Conservation (phyloP, 1,140 invertebrate species). For the Panulirus ornatus region DNA sequence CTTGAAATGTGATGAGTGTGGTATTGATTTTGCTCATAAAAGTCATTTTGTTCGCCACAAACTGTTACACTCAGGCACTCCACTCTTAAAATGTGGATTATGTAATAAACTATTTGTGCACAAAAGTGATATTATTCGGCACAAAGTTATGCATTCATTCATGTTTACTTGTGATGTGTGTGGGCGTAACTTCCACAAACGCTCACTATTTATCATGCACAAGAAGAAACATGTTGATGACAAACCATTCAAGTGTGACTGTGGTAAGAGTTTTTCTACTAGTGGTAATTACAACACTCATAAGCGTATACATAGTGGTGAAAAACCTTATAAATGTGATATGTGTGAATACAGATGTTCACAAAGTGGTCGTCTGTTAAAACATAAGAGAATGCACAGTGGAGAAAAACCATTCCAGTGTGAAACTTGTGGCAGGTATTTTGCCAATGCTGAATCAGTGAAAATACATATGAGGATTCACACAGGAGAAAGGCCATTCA, state of each 20-base stretch:
- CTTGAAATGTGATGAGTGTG: constrained; percentile 83
- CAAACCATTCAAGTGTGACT: constrained; percentile 78
- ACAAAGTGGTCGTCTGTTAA: constrained; percentile 75
- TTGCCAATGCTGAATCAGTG: constrained; percentile 76
- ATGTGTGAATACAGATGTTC: constrained; percentile 83
- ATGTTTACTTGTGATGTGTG: constrained; percentile 97
- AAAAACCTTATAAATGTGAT: constrained; percentile 97
- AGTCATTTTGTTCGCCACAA: constrained; percentile 83
- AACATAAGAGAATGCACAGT: constrained; percentile 76
- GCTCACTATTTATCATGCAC: constrained; percentile 73
- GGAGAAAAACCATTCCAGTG: constrained; percentile 77
- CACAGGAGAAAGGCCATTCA: constrained; percentile 93
- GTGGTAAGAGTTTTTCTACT: constrained; percentile 76
- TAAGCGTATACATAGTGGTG: constrained; percentile 96
- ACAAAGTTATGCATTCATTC: constrained; percentile 75
- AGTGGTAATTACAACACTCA: constrained; percentile 93
- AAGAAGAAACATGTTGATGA: constrained; percentile 85
- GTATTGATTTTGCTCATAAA: constrained; percentile 84
- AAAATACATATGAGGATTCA: constrained; percentile 74
- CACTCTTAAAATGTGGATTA: constrained; percentile 76
- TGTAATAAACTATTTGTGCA: constrained; percentile 79
- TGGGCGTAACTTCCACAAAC: constrained; percentile 86
- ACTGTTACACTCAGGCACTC: constrained; percentile 82
- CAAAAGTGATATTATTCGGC: constrained; percentile 75
- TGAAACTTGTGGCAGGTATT: constrained; percentile 81